These are phyloP conservation scores for Nasua narica DNA, from an alignment of 2,797 vertebrate genomes.

Conservation along the genomic window DNA sequence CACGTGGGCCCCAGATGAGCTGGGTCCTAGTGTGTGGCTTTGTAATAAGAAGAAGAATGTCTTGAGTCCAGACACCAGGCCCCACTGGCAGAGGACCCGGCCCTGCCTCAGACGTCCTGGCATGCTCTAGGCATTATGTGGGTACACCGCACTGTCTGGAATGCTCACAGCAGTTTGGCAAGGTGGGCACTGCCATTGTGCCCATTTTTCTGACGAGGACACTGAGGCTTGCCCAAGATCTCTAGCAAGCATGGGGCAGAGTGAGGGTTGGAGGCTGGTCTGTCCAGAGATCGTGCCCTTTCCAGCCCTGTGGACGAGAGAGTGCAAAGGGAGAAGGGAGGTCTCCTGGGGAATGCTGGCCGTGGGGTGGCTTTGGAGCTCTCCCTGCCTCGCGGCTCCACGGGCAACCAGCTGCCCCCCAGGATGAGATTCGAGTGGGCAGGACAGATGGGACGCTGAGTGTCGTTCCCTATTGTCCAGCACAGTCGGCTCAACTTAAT, in stretches of 20 bases:
- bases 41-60: background rate
- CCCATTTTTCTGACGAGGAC: background rate
- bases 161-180: background rate
- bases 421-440: background rate
- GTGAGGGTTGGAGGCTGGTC: background rate
- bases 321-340: background rate
- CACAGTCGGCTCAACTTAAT: background rate
- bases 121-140: background rate
- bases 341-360: background rate
- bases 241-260: background rate
- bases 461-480: background rate
- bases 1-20: conserved; percentile 28
- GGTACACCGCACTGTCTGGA: background rate
- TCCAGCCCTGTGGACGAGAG: background rate
- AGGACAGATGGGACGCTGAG: background rate
- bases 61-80: background rate
- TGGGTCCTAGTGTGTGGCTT: background rate
- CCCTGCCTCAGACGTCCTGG: background rate
- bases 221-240: background rate
- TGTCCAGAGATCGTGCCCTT: background rate
- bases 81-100: background rate
- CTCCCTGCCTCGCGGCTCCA: background rate
- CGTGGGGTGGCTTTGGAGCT: background rate
- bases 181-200: background rate
- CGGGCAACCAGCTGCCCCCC: too few relatives aligned